These are phyloP conservation scores for Ciconia nigra DNA, from an alignment of 2,797 vertebrate genomes.

Conservation along the genomic window DNA sequence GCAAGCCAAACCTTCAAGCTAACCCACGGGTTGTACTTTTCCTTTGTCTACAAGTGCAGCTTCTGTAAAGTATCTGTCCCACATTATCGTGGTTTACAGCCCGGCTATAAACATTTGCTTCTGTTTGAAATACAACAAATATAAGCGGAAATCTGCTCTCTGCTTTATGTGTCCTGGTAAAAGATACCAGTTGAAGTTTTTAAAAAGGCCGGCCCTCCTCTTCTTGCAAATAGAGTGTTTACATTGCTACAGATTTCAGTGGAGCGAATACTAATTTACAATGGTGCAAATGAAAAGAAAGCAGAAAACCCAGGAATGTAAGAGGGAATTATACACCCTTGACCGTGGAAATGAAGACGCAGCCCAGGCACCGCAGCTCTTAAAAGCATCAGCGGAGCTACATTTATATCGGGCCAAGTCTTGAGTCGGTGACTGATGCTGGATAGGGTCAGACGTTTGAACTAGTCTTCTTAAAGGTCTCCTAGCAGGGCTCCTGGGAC, in stretches of 20 bases:
- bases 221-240: not conserved
- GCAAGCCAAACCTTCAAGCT: not conserved
- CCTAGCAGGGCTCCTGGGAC: not conserved
- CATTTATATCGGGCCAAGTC: not conserved
- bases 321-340: not conserved
- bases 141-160: constrained; percentile 33
- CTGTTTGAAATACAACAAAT: constrained; percentile 63
- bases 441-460: not conserved
- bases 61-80: constrained; percentile 34
- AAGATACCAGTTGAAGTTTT: not conserved
- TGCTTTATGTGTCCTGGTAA: not conserved
- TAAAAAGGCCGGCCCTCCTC: not conserved
- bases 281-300: not conserved
- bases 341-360: not conserved
- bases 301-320: not conserved
- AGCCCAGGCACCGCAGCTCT: not conserved
- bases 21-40: not conserved
- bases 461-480: not conserved
- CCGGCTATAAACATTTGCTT: constrained; percentile 53
- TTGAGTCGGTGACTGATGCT: fast-evolving
- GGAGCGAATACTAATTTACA: not conserved
- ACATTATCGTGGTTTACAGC: constrained; percentile 42
- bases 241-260: not conserved
- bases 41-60: not conserved
- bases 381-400: fast-evolving